A percentile compares a stretch with the other conserved stretches of the same genome.
phyloP scores from a whole-genome alignment of 2,888 invertebrate species.

The Carpatolechia fugitivella region DNA sequence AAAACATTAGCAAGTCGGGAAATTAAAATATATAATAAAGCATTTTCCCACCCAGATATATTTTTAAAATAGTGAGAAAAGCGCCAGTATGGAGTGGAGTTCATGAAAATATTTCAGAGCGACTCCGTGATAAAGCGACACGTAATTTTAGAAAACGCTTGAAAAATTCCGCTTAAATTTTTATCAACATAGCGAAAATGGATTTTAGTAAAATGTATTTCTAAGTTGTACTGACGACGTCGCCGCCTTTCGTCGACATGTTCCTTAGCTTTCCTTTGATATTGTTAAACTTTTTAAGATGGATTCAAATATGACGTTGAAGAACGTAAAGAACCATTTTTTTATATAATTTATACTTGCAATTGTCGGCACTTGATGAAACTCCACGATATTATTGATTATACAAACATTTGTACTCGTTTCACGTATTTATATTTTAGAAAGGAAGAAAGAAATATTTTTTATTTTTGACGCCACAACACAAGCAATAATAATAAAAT shows the following conservation, averaged over 20 bases:
- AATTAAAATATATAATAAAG: slow-evolving; percentile 5
- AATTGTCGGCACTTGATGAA: no score
- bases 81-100: neutral
- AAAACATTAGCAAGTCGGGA: neutral
- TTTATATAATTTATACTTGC: no score
- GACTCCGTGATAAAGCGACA: slow-evolving; percentile 13
- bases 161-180: slow-evolving; percentile 11
- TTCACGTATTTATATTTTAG: no score
- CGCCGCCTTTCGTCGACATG: neutral
- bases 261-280: no score
- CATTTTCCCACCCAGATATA: slow-evolving; percentile 1
- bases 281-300: no score
- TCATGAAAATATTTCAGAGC: slow-evolving; percentile 16
- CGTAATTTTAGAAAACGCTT: slow-evolving; percentile 13
- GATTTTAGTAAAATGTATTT: slow-evolving; percentile 3
- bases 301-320: no score
- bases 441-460: no score
- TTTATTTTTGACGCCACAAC: no score
- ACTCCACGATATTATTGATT: no score
- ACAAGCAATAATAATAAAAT: no score
- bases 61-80: slow-evolving; percentile 2
- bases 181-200: slow-evolving; percentile 11
- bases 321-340: neutral
- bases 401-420: no score
- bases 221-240: neutral